These are phyloP conservation scores for Strigamia maritima DNA, from an alignment of 2,888 invertebrate species.

Conservation along the genomic window DNA sequence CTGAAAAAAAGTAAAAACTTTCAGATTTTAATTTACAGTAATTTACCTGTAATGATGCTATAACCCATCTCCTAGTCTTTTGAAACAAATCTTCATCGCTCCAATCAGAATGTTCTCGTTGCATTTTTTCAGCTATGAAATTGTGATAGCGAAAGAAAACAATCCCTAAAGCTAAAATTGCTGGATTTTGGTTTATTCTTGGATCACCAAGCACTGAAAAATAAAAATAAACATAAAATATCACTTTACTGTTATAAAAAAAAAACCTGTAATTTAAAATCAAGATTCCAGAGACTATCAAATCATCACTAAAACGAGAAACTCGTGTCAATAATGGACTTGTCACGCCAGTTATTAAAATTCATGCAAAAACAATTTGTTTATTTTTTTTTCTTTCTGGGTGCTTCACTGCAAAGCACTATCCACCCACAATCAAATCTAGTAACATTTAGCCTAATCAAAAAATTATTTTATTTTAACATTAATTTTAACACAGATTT, in stretches of 20 bases:
- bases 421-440: too few species aligned
- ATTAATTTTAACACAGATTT: background rate
- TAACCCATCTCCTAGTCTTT: constrained; percentile 79
- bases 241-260: background rate
- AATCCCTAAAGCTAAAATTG: constrained; percentile 86
- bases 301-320: background rate
- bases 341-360: background rate
- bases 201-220: constrained; percentile 87
- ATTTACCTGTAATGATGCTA: constrained; percentile 85
- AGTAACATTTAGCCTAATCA: too few species aligned
- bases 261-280: background rate
- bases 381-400: background rate
- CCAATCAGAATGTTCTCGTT: constrained; percentile 77
- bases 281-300: background rate
- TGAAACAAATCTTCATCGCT: constrained; percentile 93
- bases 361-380: background rate
- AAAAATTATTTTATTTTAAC: background rate
- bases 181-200: constrained; percentile 95
- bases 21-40: background rate
- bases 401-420: background rate
- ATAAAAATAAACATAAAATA: constrained; percentile 15
- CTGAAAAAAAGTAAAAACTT: too few species aligned
- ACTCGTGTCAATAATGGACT: background rate
- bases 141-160: constrained; percentile 96
- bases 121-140: constrained; percentile 75